These are phyloP conservation scores for Eufriesea mexicana DNA, from an alignment of 1,140 invertebrate species.

Conservation along the genomic window DNA sequence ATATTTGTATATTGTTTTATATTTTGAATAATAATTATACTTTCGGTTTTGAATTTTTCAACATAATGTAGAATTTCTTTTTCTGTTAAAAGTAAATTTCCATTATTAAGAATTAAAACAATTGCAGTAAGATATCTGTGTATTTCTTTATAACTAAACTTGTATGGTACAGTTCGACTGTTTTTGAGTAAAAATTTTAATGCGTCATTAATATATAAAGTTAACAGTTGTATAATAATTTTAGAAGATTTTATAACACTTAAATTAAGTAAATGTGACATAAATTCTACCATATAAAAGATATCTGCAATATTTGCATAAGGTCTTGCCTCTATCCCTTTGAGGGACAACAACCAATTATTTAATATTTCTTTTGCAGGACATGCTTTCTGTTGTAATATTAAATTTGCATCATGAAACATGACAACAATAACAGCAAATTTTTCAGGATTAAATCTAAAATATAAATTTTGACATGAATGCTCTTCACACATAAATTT, in stretches of 20 bases:
- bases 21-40: slow-evolving; percentile 47
- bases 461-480: background rate
- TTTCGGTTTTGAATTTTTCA: slow-evolving; percentile 38
- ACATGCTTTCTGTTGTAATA: slow-evolving; percentile 39
- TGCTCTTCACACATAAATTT: slow-evolving; percentile 36
- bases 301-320: slow-evolving; percentile 51
- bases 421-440: slow-evolving; percentile 57
- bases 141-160: slow-evolving; percentile 47
- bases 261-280: slow-evolving; percentile 57
- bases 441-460: slow-evolving; percentile 22
- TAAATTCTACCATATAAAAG: slow-evolving; percentile 50
- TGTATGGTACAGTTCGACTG: slow-evolving; percentile 15
- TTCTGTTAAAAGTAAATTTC: slow-evolving; percentile 25
- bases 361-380: slow-evolving; percentile 5
- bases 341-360: slow-evolving; percentile 41
- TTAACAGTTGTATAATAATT: slow-evolving; percentile 24
- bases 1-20: slow-evolving; percentile 20
- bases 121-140: slow-evolving; percentile 34
- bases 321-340: slow-evolving; percentile 50
- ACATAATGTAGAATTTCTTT: slow-evolving; percentile 32
- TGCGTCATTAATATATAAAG: slow-evolving; percentile 19
- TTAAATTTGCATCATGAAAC: slow-evolving; percentile 53
- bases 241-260: background rate
- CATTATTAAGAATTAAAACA: slow-evolving; percentile 37
- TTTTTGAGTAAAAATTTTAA: slow-evolving; percentile 55